Conservation (phyloP, 1,140 invertebrate genomes). For the Venustaconcha ellipsiformis region DNA sequence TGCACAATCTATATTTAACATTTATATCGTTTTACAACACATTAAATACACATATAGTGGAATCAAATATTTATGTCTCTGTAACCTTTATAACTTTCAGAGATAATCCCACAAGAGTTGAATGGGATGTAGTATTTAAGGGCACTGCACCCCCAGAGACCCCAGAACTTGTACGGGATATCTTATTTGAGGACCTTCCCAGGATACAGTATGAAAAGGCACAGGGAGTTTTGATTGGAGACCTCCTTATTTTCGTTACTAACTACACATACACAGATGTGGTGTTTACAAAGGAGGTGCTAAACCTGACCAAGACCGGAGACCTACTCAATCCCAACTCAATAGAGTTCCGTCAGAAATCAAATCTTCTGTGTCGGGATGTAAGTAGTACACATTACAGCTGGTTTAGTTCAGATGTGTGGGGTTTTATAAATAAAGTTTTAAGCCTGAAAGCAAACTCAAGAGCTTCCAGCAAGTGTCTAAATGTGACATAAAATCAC, state of each 20-base stretch:
- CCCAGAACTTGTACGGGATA: conserved; percentile 10
- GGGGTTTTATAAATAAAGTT: too few relatives aligned
- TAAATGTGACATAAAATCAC: too few relatives aligned
- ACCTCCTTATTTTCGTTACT: conserved; percentile 26
- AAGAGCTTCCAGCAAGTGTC: too few relatives aligned
- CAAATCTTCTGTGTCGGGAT: conserved; percentile 20
- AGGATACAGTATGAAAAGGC: conserved; percentile 9
- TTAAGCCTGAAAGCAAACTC: too few relatives aligned
- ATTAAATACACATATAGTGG: too few relatives aligned
- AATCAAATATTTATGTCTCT: too few relatives aligned
- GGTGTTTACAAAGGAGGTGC: conserved; percentile 6
- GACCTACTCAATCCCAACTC: conserved; percentile 17
- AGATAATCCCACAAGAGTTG: conserved; percentile 26
- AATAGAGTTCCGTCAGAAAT: conserved; percentile 13
- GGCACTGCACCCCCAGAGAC: conserved; percentile 23
- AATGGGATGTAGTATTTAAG: conserved; percentile 31
- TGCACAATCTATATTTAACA: too few relatives aligned
- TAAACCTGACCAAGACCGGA: conserved; percentile 21
- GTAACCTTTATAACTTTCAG: not conserved
- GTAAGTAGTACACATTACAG: conserved; percentile 2
- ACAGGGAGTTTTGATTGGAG: conserved; percentile 18
- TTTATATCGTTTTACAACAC: too few relatives aligned
- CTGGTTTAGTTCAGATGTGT: too few relatives aligned
- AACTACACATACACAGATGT: conserved; percentile 23
- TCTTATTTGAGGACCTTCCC: conserved; percentile 20